phyloP scores from a whole-genome alignment of 2,888 invertebrate species.

The Acutogordius australiensis region DNA sequence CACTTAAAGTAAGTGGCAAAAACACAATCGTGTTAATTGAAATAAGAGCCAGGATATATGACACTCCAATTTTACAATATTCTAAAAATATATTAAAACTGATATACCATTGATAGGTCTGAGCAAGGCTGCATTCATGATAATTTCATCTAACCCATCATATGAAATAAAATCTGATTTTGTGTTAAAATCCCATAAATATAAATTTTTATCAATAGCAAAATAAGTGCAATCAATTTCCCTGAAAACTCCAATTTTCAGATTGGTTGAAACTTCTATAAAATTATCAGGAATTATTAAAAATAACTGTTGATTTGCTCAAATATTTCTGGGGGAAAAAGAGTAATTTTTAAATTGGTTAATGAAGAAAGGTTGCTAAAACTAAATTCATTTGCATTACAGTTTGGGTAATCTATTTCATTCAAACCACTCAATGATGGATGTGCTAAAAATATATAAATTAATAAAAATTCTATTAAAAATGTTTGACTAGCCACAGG shows the following conservation, averaged over 20 bases:
- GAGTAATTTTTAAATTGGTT: neutral
- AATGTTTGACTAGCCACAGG: no score
- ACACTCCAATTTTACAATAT: neutral
- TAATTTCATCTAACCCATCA: neutral
- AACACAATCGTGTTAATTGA: neutral
- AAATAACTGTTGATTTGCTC: neutral
- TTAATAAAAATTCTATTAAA: no score
- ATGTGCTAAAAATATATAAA: conserved; percentile 9
- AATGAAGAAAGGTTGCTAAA: neutral
- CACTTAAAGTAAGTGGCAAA: conserved; percentile 33
- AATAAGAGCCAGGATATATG: neutral
- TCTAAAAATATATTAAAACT: neutral
- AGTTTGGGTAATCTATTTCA: neutral
- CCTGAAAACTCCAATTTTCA: neutral
- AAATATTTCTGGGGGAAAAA: neutral
- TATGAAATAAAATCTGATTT: neutral
- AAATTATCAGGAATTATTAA: neutral
- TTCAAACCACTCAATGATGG: neutral
- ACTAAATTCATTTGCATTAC: neutral
- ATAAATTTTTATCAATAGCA: neutral
- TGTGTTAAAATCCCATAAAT: conserved; percentile 1
- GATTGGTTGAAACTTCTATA: neutral
- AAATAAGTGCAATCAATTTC: neutral
- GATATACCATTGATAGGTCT: neutral
- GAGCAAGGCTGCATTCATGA: neutral